Evolutionary conservation across 2,888 invertebrate species (phyloP).

Genomic region (Dichetophora obliterata): DNA sequence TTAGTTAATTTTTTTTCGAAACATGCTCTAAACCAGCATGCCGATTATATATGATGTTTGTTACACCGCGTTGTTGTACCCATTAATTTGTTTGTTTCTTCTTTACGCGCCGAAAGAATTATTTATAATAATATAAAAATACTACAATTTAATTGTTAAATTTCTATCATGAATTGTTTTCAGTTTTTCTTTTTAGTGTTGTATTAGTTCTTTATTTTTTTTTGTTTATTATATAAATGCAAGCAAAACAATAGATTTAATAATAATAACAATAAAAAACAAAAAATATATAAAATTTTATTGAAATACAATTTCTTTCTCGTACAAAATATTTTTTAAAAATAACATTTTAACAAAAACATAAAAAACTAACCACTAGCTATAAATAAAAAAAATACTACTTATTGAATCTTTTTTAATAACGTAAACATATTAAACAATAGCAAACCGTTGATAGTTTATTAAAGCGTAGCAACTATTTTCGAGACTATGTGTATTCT

Average conservation of each 20-base stretch:
- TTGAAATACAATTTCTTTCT: conserved; percentile 41
- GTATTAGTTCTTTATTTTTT: conserved; percentile 6
- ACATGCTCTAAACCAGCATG: background rate
- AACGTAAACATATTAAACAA: conserved; percentile 14
- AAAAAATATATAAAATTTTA: conserved; percentile 40
- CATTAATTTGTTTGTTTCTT: conserved; percentile 6
- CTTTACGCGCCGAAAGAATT: background rate
- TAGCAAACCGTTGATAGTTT: conserved; percentile 7
- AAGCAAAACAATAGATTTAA: conserved; percentile 33
- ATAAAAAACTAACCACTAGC: conserved; percentile 15
- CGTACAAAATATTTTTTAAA: conserved; percentile 38
- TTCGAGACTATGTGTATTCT: background rate
- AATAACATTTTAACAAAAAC: conserved; percentile 3
- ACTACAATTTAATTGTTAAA: conserved; percentile 40
- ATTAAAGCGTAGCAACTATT: background rate
- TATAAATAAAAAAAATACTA: conserved; percentile 7
- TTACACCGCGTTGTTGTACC: background rate
- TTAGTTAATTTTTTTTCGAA: conserved; percentile 49
- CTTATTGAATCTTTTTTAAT: conserved; percentile 26
- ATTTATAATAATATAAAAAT: conserved; percentile 24
- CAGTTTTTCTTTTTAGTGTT: conserved; percentile 26
- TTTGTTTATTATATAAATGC: conserved; percentile 15
- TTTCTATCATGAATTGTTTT: conserved; percentile 29
- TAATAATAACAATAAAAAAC: conserved; percentile 37
- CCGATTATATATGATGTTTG: background rate